phyloP scores from a whole-genome alignment of 2,888 invertebrate genomes.

The Metallyticus violacea region DNA sequence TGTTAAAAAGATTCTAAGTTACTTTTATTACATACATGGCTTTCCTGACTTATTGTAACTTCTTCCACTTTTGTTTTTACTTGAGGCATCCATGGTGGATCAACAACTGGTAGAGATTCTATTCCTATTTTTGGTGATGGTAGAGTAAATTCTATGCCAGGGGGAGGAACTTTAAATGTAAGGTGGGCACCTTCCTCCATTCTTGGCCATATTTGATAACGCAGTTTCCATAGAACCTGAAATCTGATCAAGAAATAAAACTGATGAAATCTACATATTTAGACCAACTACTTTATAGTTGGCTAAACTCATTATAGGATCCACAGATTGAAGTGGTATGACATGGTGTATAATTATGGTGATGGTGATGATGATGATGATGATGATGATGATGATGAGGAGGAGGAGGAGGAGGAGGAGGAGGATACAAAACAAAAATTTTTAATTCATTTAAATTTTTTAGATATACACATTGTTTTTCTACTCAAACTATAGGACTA shows the following conservation, averaged over 20 bases:
- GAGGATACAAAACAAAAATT: too few species aligned
- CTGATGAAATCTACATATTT: too few species aligned
- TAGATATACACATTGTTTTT: too few species aligned
- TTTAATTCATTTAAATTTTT: too few species aligned
- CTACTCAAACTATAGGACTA: too few species aligned
- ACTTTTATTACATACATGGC: slow-evolving; percentile 66
- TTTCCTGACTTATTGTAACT: slow-evolving; percentile 95
- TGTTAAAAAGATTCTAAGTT: neutral
- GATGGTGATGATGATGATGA: too few species aligned
- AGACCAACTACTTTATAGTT: too few species aligned
- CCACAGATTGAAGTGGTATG: too few species aligned
- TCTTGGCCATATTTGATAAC: slow-evolving; percentile 98
- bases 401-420: too few species aligned
- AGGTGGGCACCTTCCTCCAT: slow-evolving; percentile 98
- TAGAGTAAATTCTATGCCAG: slow-evolving; percentile 97
- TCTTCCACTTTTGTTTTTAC: slow-evolving; percentile 99
- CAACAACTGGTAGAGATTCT: slow-evolving; percentile 89
- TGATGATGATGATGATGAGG: too few species aligned
- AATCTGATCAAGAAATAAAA: slow-evolving; percentile 58
- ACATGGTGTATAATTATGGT: too few species aligned
- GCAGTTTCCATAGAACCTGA: slow-evolving; percentile 92
- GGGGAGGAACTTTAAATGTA: slow-evolving; percentile 97
- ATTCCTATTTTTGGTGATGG: slow-evolving; percentile 99
- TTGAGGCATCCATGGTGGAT: slow-evolving; percentile 98
- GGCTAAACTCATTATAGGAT: too few species aligned